These are phyloP conservation scores for Chaenocephalus aceratus DNA, from an alignment of 2,113 vertebrate genomes.

Conservation along the genomic window DNA sequence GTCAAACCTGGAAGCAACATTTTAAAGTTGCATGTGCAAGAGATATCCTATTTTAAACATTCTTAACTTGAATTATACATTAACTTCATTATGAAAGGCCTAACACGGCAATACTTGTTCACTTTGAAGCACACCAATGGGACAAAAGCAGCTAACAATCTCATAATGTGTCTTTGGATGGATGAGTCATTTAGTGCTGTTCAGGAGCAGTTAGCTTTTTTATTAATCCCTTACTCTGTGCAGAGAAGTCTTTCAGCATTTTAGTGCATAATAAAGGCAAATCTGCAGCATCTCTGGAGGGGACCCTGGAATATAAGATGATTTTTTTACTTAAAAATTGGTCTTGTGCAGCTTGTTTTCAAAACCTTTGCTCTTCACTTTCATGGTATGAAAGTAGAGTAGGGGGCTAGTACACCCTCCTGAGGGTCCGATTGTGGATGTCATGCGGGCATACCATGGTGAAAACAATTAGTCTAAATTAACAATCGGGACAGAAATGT, in stretches of 20 bases:
- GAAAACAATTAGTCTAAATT: too few species aligned
- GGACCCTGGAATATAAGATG: slow-evolving; percentile 22
- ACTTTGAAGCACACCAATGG: slow-evolving; percentile 26
- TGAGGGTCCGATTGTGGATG: too few species aligned
- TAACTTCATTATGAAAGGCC: slow-evolving; percentile 18
- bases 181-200: slow-evolving; percentile 26
- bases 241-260: slow-evolving; percentile 12
- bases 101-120: slow-evolving; percentile 14
- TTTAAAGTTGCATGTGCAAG: slow-evolving; percentile 1
- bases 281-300: slow-evolving; percentile 20
- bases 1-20: not conserved
- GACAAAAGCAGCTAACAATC: slow-evolving; percentile 11
- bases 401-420: too few species aligned
- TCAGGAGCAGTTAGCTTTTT: slow-evolving; percentile 32
- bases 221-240: slow-evolving; percentile 51
- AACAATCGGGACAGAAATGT: too few species aligned
- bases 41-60: slow-evolving; percentile 2
- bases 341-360: not conserved
- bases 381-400: not conserved
- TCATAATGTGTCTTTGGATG: slow-evolving; percentile 25
- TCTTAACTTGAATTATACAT: slow-evolving; percentile 20
- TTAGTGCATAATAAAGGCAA: slow-evolving; percentile 45
- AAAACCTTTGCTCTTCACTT: not conserved
- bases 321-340: slow-evolving; percentile 36
- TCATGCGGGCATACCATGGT: too few species aligned